Evolutionary conservation across 2,888 invertebrate species (phyloP).

Genomic region (Limnephilus rhombicus): DNA sequence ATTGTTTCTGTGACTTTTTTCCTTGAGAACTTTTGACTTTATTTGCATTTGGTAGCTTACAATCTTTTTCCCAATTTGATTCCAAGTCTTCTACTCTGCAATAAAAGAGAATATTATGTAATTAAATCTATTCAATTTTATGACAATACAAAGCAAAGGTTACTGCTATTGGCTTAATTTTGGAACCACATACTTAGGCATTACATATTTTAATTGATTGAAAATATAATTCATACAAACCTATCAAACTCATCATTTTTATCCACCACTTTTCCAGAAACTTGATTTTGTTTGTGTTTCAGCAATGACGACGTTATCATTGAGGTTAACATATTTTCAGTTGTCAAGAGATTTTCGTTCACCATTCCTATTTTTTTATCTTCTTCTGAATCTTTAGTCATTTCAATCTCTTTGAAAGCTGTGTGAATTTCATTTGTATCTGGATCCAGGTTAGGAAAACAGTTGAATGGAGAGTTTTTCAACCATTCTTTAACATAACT

Average conservation of each 20-base stretch:
- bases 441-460: background rate
- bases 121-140: background rate
- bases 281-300: constrained; percentile 15
- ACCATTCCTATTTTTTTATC: background rate
- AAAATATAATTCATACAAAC: background rate
- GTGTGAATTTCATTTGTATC: background rate
- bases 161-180: background rate
- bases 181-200: background rate
- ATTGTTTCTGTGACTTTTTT: constrained; percentile 22
- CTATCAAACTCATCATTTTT: background rate
- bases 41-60: background rate
- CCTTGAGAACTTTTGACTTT: background rate
- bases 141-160: background rate
- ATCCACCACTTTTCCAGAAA: background rate
- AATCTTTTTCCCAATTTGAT: background rate
- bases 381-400: background rate
- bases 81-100: constrained; percentile 29
- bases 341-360: background rate
- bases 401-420: background rate
- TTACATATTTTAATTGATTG: background rate
- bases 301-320: background rate
- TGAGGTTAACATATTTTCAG: constrained; percentile 4
- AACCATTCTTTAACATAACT: constrained; percentile 30
- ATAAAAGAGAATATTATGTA: background rate
- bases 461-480: constrained; percentile 21